Percentiles rank a stretch among this genome's conserved stretches.
Conservation (phyloP, 2,888 invertebrate species). For the Microctonus brassicae region DNA sequence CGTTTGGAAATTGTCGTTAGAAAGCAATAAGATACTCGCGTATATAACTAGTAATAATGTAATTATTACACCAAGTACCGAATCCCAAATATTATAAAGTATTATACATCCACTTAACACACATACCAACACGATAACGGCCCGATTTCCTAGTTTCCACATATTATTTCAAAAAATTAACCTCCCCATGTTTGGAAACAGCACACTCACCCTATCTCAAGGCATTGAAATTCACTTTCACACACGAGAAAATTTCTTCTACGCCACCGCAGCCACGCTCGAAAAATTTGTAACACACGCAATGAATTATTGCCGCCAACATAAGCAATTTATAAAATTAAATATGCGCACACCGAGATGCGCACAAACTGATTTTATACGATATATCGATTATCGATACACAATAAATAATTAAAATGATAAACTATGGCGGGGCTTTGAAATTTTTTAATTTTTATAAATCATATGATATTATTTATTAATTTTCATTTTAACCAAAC, state of each 20-base stretch:
- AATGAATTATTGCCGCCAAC: no score
- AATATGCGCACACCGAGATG: no score
- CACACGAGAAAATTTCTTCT: slow-evolving; percentile 34
- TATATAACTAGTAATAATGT: slow-evolving; percentile 57
- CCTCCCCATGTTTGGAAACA: slow-evolving; percentile 66
- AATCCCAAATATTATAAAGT: slow-evolving; percentile 61
- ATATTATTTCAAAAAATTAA: slow-evolving; percentile 66
- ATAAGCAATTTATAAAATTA: no score
- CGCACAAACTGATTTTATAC: neutral
- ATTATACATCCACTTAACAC: slow-evolving; percentile 59
- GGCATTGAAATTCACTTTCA: slow-evolving; percentile 51
- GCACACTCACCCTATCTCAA: slow-evolving; percentile 55
- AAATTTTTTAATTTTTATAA: neutral
- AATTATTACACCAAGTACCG: slow-evolving; percentile 55
- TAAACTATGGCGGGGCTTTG: neutral
- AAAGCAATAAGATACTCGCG: slow-evolving; percentile 59
- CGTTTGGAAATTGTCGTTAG: slow-evolving; percentile 61
- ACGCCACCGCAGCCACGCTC: slow-evolving; percentile 44
- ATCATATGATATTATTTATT: no score
- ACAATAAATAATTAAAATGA: no score
- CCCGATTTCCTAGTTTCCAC: slow-evolving; percentile 64
- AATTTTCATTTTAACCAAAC: no score
- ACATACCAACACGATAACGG: slow-evolving; percentile 59
- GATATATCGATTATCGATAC: neutral
- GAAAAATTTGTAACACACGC: neutral